A percentile compares a stretch with the other conserved stretches of the same genome.
These are phyloP conservation scores for Eretmochelys imbricata DNA, from an alignment of 2,113 vertebrate genomes.

Conservation along the genomic window DNA sequence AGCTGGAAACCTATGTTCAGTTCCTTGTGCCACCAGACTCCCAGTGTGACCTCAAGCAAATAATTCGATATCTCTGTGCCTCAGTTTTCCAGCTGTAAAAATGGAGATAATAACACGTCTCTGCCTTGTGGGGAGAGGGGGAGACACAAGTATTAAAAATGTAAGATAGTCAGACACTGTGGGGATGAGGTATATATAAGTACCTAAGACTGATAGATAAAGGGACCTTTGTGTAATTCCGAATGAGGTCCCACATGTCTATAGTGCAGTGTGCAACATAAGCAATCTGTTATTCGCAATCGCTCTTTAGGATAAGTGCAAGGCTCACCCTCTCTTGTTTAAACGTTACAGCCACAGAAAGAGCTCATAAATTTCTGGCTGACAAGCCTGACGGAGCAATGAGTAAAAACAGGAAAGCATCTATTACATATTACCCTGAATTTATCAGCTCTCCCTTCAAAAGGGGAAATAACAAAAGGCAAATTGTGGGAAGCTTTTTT, in stretches of 20 bases:
- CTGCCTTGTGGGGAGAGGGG: background rate
- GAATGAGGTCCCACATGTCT: fast-evolving
- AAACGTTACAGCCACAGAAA: constrained; percentile 65
- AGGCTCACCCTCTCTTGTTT: constrained; percentile 30
- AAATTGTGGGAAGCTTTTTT: constrained; percentile 81
- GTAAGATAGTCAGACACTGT: background rate
- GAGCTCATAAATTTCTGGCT: constrained; percentile 63
- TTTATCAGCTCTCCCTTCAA: constrained; percentile 76
- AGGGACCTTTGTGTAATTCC: background rate
- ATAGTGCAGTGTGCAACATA: background rate
- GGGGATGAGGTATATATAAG: background rate
- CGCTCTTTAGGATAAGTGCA: constrained; percentile 1
- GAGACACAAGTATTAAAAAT: background rate
- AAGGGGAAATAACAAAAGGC: constrained; percentile 85
- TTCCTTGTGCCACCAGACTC: background rate
- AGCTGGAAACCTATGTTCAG: fast-evolving
- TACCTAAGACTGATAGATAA: background rate
- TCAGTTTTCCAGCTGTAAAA: background rate
- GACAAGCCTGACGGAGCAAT: constrained; percentile 73
- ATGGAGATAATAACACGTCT: background rate
- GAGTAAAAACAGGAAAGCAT: constrained; percentile 85
- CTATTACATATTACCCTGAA: constrained; percentile 76
- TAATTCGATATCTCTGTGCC: background rate
- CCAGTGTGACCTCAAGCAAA: background rate
- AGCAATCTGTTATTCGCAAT: background rate